phyloP scores from a whole-genome alignment of 2,888 invertebrate species.

The Mylabris sibirica region DNA sequence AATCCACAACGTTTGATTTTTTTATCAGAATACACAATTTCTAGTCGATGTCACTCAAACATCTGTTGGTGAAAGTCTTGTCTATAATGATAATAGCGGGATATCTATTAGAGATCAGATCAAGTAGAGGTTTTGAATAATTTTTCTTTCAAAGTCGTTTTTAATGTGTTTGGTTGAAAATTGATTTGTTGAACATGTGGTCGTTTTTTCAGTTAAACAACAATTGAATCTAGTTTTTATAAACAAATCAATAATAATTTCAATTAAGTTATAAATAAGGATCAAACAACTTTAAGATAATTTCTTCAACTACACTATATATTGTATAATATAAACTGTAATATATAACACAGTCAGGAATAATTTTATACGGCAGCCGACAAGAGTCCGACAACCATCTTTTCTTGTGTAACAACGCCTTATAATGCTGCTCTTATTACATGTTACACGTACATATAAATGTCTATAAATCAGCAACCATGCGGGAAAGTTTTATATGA shows the following conservation, averaged over 20 bases:
- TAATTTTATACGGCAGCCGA: slow-evolving; percentile 39
- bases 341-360: slow-evolving; percentile 18
- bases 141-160: background rate
- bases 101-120: background rate
- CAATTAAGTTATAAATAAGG: slow-evolving; percentile 56
- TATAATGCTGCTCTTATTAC: slow-evolving; percentile 57
- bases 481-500: slow-evolving; percentile 59
- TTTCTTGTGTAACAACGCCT: slow-evolving; percentile 53
- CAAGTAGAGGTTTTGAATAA: background rate
- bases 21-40: background rate
- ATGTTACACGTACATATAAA: slow-evolving; percentile 56
- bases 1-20: background rate
- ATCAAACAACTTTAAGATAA: slow-evolving; percentile 50
- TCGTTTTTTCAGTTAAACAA: background rate
- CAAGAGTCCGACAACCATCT: slow-evolving; percentile 52
- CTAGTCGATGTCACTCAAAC: slow-evolving; percentile 9
- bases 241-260: slow-evolving; percentile 45
- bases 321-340: slow-evolving; percentile 23
- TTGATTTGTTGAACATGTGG: background rate
- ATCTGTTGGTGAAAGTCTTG: slow-evolving; percentile 11
- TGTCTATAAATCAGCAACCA: slow-evolving; percentile 57
- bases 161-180: background rate
- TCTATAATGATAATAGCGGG: background rate
- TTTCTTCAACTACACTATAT: slow-evolving; percentile 42
- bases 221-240: slow-evolving; percentile 13